Percentiles rank a stretch among this genome's conserved stretches.
Conservation (phyloP, 2,113 vertebrate genomes). For the Rhea pennata region DNA sequence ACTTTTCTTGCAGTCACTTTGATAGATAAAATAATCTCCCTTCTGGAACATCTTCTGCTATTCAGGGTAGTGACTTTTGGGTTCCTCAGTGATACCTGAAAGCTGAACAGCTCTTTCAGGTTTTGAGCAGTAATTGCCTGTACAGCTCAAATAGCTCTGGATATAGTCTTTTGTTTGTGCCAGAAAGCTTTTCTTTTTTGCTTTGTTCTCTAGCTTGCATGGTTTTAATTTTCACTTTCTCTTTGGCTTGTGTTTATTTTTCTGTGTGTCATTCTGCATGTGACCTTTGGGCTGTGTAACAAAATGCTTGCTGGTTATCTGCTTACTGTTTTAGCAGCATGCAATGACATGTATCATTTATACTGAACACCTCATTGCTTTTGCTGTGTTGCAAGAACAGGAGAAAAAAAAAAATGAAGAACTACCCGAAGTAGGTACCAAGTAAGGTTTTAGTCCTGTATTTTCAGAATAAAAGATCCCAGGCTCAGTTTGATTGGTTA, state of each 20-base stretch:
- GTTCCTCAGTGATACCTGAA: neutral
- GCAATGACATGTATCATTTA: neutral
- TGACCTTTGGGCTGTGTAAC: neutral
- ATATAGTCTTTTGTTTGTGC: neutral
- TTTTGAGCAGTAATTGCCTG: neutral
- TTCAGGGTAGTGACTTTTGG: neutral
- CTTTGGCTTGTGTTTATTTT: conserved; percentile 2
- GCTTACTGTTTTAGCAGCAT: neutral
- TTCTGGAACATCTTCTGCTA: neutral
- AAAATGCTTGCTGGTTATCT: conserved; percentile 16
- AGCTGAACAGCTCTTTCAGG: neutral
- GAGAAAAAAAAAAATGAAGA: neutral
- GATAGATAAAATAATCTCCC: neutral
- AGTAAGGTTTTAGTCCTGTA: neutral
- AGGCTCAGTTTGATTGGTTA: neutral
- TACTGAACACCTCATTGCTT: neutral
- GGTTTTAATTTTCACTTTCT: conserved; percentile 49
- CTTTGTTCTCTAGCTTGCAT: neutral
- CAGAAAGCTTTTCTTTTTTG: neutral
- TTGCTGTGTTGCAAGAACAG: neutral
- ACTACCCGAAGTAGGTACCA: neutral
- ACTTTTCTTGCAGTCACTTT: neutral
- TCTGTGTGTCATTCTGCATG: neutral
- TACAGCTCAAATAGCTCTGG: neutral
- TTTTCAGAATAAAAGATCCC: neutral